A percentile compares a stretch with the other conserved stretches of the same genome.
These are phyloP conservation scores for Sussaba pulchella DNA, from an alignment of 2,888 invertebrate genomes.

Conservation along the genomic window DNA sequence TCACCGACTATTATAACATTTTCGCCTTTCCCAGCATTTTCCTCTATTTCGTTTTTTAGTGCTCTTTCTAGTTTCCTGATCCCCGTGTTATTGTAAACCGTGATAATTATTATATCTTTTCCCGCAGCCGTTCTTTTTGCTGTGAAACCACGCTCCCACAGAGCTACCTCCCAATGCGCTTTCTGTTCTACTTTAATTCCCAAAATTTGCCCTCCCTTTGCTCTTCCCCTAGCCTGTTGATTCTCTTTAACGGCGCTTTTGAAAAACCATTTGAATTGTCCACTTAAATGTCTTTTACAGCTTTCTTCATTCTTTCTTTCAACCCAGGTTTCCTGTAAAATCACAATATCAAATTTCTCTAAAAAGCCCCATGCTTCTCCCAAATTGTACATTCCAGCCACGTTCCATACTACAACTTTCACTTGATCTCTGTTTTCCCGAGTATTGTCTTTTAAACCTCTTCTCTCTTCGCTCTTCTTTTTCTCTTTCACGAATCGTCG, in stretches of 20 bases:
- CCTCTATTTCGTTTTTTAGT: neutral
- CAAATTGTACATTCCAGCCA: conserved; percentile 9
- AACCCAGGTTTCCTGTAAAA: conserved; percentile 3
- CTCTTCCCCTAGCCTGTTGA: neutral
- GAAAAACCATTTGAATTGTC: neutral
- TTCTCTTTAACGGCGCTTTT: neutral
- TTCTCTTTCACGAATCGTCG: neutral
- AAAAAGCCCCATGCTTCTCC: neutral
- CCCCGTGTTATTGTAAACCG: neutral
- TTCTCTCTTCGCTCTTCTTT: no score
- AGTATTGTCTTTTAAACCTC: no score
- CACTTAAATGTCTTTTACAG: neutral
- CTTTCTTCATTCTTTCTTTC: neutral
- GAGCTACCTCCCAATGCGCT: neutral
- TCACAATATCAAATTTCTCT: neutral
- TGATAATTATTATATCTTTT: neutral
- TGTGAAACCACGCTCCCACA: neutral
- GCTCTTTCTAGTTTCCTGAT: neutral
- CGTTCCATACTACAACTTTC: conserved; percentile 11
- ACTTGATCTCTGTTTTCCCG: neutral
- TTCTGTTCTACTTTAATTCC: neutral
- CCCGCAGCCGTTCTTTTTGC: neutral
- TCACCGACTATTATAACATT: conserved; percentile 14
- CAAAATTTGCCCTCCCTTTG: neutral
- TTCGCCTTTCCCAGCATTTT: neutral